Evolutionary conservation across 2,888 invertebrate species (phyloP), one percentile per base, ranked within the genome.

Genomic region (Macropis europaea): DNA sequence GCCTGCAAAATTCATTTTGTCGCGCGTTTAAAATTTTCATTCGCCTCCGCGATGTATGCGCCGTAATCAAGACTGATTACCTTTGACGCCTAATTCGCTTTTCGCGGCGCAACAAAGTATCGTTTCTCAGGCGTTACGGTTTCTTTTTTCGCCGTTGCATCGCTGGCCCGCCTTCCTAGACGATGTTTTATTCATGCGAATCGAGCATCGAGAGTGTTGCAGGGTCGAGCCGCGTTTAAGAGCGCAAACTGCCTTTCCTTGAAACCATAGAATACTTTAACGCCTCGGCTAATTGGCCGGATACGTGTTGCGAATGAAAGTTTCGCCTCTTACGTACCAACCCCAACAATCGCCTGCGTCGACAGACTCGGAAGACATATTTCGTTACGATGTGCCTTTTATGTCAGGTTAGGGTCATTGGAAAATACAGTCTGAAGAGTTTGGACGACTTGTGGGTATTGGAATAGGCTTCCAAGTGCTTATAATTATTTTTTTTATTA

Each of bases 141-240:
- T 69, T 74, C 13, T 9, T 15, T 19, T 13, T 19, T 36, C 54
- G n/a, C 5, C 19, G 3, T 19, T 13, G 73, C 59, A 70, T 69
- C 48, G 43, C 36, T n/a, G n/a, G n/a, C n/a, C 73, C 56, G 53
- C 48, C 42, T 56, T 72, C 60, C 68, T 66, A 61, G 57, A 47
- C 60, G 61, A 87, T 87, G 86, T 87, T 87, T 87, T 87, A 88
- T 88, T 88, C 88, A 88, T 86, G 76, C 40, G 45, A 73, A 67
- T 72, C 71, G 74, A 67, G 62, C 64, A 68, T 78, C 73, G 79
- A 78, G 76, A 79, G 70, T 63, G 71, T 78, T 57, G 71, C 71
- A 40, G 32, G 47, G 17, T 38, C 50, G 53, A 42, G 32, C 40
- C 36, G 83, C 84, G 84, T 86, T 87, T 85, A 86, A 86, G 82